These are phyloP conservation scores for Zapus hudsonius DNA, from an alignment of 2,113 vertebrate species.

Conservation along the genomic window DNA sequence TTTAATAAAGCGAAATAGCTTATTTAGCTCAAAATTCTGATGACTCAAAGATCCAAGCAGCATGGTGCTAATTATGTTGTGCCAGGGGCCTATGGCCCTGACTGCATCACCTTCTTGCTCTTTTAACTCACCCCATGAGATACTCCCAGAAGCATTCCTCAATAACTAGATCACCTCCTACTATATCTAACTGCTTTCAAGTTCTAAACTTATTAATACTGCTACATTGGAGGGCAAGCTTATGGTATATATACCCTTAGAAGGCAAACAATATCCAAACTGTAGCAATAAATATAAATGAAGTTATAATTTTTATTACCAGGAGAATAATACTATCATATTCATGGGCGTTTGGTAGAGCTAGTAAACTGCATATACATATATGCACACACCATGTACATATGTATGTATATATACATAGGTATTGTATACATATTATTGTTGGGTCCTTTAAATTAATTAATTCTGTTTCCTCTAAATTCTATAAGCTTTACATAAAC, in stretches of 20 bases:
- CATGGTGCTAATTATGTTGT: not conserved
- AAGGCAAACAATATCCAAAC: not conserved
- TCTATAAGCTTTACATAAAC: too few species aligned
- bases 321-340: not conserved
- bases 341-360: not conserved
- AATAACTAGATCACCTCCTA: not conserved
- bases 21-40: not conserved
- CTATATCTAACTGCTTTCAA: not conserved
- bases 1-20: not conserved
- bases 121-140: not conserved
- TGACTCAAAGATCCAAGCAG: too few species aligned
- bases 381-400: not conserved
- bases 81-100: accelerated
- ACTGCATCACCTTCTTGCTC: not conserved
- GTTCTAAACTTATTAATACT: not conserved
- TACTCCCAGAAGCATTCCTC: not conserved
- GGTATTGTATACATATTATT: not conserved
- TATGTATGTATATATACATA: not conserved
- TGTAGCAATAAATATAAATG: not conserved
- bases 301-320: not conserved
- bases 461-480: too few species aligned
- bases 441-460: too few species aligned
- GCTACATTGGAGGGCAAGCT: not conserved
- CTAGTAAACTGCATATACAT: not conserved
- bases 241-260: not conserved